phyloP scores from a whole-genome alignment of 1,140 invertebrate species.

The Drosophila athabasca region DNA sequence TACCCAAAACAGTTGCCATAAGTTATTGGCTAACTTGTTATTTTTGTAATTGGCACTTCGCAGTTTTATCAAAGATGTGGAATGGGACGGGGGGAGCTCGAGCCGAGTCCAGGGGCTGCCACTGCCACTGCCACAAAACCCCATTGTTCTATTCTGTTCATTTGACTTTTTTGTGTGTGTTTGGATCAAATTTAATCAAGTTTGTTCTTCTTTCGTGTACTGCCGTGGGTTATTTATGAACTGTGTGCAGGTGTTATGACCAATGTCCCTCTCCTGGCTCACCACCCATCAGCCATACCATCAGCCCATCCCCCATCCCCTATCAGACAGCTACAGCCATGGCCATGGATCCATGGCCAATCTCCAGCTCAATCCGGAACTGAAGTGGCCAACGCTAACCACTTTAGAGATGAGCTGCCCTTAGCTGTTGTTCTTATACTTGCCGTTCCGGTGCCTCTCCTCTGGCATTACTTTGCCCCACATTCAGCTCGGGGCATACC shows the following conservation, averaged over 20 bases:
- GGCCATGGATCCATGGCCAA: constrained; percentile 23
- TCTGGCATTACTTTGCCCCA: constrained; percentile 44
- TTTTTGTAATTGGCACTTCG: constrained; percentile 74
- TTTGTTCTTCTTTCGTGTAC: constrained; percentile 2
- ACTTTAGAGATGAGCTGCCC: constrained; percentile 67
- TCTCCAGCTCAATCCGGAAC: constrained; percentile 43
- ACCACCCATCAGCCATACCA: not conserved
- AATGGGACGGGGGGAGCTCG: not conserved
- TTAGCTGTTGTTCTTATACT: constrained; percentile 17
- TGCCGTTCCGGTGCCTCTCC: constrained; percentile 10
- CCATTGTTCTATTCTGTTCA: no score
- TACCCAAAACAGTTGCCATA: constrained; percentile 32
- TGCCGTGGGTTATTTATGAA: constrained; percentile 37
- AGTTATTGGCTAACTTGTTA: constrained; percentile 60
- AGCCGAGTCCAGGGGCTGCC: not conserved
- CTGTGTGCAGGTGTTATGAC: constrained; percentile 42
- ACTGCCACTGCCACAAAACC: not conserved
- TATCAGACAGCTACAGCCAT: not conserved
- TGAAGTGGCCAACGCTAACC: constrained; percentile 61
- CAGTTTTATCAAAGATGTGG: constrained; percentile 38
- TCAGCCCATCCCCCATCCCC: not conserved
- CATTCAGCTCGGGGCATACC: constrained; percentile 29
- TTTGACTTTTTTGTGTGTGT: no score
- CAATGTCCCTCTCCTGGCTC: constrained; percentile 22
- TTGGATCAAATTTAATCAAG: constrained; percentile 44